Evolutionary conservation across 2,113 vertebrate genomes (phyloP), one percentile per base, ranked within the genome.

Genomic region (Podarcis muralis): DNA sequence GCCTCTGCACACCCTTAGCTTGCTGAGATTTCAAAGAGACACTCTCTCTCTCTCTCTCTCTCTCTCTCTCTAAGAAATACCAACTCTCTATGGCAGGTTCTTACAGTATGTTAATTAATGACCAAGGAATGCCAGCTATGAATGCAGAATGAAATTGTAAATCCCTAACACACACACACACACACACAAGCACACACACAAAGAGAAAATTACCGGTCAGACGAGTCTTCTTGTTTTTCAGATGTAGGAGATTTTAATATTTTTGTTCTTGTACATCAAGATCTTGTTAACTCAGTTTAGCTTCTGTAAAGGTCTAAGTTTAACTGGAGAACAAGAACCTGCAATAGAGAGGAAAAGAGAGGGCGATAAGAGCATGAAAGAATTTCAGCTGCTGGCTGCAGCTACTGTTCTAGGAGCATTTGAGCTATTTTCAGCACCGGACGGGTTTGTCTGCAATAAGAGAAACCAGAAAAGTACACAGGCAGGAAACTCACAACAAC

Each of bases 371-470:
- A 91, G 89, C 92, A 84, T 90, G 69, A 93, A 94, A 91, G 92
- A 95, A 87, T 97, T 95, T 96, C 96, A 96, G 95, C 96, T 97
- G 96, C 96, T 95, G 96, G 96, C 95, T 97, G 96, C 93, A 92
- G 95, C 95, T 96, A 95, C 96, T 76, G 87, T 94, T 86, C 96
- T 84, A 94, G 80, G 92, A 86, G 94, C 96, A 95, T 97, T 93
- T 93, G 96, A 96, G 97, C 96, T 98, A 98, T 99, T 99, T 98
- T 97, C 97, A 98, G 98, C 96, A 94, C 96, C 90, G 96, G 96
- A 95, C 90, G 94, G 94, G 95, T 91, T 97, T 95, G 94, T 95
- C 96, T 93, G 94, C 83, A 88, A 84, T 90, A 87, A 23, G 92
- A 93, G 89, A 88, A 88, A 78, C 81, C 40, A 84, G 74, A 30